Evolutionary conservation across 2,888 invertebrate species (phyloP).

Genomic region (Dione vanillae): DNA sequence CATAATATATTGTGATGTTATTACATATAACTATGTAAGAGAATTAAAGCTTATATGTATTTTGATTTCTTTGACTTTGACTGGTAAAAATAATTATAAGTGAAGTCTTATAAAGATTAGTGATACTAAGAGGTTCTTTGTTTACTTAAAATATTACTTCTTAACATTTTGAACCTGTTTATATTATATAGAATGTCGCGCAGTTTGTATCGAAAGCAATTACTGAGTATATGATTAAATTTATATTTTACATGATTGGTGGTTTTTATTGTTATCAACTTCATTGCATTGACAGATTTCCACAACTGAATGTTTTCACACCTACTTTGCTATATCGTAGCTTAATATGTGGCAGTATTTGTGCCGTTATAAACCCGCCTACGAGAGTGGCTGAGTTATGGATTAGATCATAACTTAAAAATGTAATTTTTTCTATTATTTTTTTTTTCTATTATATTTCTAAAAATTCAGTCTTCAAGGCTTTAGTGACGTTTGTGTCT

Average conservation of each 20-base stretch:
- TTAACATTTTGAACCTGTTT: conserved; percentile 13
- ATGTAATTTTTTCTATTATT: too few species aligned
- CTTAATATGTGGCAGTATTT: too few species aligned
- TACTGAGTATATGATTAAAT: conserved; percentile 25
- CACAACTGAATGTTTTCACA: too few species aligned
- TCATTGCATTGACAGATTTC: too few species aligned
- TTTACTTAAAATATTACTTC: conserved; percentile 2
- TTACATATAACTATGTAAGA: background rate
- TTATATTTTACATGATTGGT: conserved; percentile 26
- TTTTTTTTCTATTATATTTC: too few species aligned
- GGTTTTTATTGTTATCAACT: background rate
- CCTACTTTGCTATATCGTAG: too few species aligned
- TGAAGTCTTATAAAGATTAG: background rate
- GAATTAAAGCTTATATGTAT: conserved; percentile 1
- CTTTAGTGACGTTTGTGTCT: too few species aligned
- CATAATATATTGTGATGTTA: conserved; percentile 5
- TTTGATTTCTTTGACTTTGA: background rate
- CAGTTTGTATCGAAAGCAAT: conserved; percentile 19
- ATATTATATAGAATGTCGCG: conserved; percentile 15
- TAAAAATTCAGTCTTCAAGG: too few species aligned
- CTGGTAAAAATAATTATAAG: background rate
- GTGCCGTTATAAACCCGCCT: too few species aligned
- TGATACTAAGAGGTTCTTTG: background rate
- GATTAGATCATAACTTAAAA: too few species aligned
- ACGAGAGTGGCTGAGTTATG: too few species aligned